These are phyloP conservation scores for Phragmatobia fuliginosa DNA, from an alignment of 2,888 invertebrate species.

Conservation along the genomic window DNA sequence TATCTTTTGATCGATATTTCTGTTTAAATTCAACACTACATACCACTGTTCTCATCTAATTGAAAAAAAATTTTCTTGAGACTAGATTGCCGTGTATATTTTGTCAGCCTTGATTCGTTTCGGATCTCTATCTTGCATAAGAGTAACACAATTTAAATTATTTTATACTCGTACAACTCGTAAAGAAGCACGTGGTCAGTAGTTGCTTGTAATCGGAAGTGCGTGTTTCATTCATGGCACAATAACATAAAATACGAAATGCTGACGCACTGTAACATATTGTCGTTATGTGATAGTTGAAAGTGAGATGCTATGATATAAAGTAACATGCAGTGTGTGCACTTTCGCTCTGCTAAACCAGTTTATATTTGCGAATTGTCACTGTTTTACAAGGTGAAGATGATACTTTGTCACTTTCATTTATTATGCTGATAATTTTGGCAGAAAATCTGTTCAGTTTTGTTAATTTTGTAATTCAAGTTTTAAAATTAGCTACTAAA, in stretches of 20 bases:
- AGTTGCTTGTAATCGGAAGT: constrained; percentile 1
- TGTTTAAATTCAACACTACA: too few species aligned
- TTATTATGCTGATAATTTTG: not conserved
- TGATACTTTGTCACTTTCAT: constrained; percentile 33
- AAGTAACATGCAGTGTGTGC: constrained; percentile 20
- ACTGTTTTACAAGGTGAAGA: constrained; percentile 24
- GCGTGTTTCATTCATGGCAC: constrained; percentile 2
- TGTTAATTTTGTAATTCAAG: too few species aligned
- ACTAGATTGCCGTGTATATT: too few species aligned
- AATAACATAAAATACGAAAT: constrained; percentile 14
- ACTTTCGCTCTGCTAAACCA: constrained; percentile 27
- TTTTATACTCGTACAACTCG: not conserved
- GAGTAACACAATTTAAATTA: not conserved
- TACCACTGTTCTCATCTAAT: too few species aligned
- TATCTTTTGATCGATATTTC: too few species aligned
- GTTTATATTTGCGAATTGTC: constrained; percentile 25
- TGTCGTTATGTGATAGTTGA: constrained; percentile 35
- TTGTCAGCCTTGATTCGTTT: too few species aligned
- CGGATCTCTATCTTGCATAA: too few species aligned
- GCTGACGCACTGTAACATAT: constrained; percentile 15
- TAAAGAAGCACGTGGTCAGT: not conserved
- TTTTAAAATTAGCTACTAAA: too few species aligned
- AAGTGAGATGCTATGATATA: constrained; percentile 29
- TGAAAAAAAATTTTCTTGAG: too few species aligned
- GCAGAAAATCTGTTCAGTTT: too few species aligned